Evolutionary conservation across 2,797 vertebrate species (phyloP).

Genomic region (Pterois miles): DNA sequence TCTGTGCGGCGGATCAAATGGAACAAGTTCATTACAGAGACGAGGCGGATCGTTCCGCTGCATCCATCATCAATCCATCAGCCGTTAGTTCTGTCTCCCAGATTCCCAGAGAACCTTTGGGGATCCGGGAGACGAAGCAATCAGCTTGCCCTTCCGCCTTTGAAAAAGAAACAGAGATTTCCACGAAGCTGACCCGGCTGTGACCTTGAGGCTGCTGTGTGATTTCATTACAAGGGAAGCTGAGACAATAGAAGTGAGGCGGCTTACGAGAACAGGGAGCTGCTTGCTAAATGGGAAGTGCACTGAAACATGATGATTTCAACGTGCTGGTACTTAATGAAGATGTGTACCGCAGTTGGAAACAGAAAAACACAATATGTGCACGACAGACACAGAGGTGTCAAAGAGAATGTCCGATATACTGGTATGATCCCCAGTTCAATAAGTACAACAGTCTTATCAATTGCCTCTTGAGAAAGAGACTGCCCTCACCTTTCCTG

Average conservation of each 20-base stretch:
- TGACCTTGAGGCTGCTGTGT: slow-evolving; percentile 71
- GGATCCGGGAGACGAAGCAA: slow-evolving; percentile 39
- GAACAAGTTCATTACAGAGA: slow-evolving; percentile 68
- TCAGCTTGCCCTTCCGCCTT: background rate
- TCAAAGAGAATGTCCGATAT: slow-evolving; percentile 19
- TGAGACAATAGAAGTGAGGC: slow-evolving; percentile 35
- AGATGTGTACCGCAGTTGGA: slow-evolving; percentile 7
- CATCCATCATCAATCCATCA: slow-evolving; percentile 61
- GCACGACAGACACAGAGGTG: slow-evolving; percentile 24
- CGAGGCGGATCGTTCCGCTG: slow-evolving; percentile 49
- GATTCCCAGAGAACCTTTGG: slow-evolving; percentile 58
- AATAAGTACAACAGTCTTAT: slow-evolving; percentile 25
- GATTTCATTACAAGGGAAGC: slow-evolving; percentile 77
- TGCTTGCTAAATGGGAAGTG: slow-evolving; percentile 50
- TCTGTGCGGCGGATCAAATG: slow-evolving; percentile 32
- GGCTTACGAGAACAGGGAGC: slow-evolving; percentile 30
- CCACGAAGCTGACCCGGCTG: slow-evolving; percentile 61
- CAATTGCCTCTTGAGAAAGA: slow-evolving; percentile 9
- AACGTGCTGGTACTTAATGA: slow-evolving; percentile 33
- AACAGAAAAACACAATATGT: slow-evolving; percentile 26
- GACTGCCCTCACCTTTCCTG: background rate
- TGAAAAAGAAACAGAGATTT: slow-evolving; percentile 62
- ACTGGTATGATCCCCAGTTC: slow-evolving; percentile 31
- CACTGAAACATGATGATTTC: slow-evolving; percentile 53
- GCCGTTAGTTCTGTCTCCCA: slow-evolving; percentile 57